Evolutionary conservation across 2,797 vertebrate species (phyloP).

Genomic region (Buceros bicornis): DNA sequence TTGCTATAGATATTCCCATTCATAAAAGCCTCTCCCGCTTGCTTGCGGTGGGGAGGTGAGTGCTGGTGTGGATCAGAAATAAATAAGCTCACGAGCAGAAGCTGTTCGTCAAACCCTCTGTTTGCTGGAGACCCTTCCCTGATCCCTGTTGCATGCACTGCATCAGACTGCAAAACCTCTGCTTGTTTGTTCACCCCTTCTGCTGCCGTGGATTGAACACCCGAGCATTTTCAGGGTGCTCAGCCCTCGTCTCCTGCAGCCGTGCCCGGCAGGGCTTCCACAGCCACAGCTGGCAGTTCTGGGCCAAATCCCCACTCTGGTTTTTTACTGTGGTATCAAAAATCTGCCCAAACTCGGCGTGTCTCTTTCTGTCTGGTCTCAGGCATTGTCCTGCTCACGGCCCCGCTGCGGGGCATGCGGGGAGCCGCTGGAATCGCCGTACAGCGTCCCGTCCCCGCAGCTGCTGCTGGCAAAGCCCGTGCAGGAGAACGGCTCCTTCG

Average conservation of each 20-base stretch:
- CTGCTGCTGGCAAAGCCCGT: accelerated
- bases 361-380: slow-evolving; percentile 6
- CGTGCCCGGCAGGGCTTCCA: slow-evolving; percentile 25
- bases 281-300: neutral
- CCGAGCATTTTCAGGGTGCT: slow-evolving; percentile 66
- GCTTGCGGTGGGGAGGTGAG: slow-evolving; percentile 62
- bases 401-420: neutral
- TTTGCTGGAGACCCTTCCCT: slow-evolving; percentile 76
- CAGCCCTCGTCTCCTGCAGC: neutral
- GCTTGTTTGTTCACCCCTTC: slow-evolving; percentile 49
- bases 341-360: neutral
- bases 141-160: slow-evolving; percentile 67
- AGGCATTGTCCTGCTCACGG: slow-evolving; percentile 5
- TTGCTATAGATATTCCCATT: slow-evolving; percentile 61
- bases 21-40: slow-evolving; percentile 62
- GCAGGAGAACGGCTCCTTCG: neutral
- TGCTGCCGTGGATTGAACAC: slow-evolving; percentile 71
- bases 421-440: neutral
- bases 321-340: slow-evolving; percentile 35
- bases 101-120: slow-evolving; percentile 66
- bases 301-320: slow-evolving; percentile 18
- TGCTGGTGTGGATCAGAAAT: slow-evolving; percentile 73
- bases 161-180: slow-evolving; percentile 71
- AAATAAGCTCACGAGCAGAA: slow-evolving; percentile 57
- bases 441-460: neutral